Percentiles rank a stretch among this genome's conserved stretches.
phyloP scores from a whole-genome alignment of 1,140 invertebrate species.

The Ectropis grisescens region DNA sequence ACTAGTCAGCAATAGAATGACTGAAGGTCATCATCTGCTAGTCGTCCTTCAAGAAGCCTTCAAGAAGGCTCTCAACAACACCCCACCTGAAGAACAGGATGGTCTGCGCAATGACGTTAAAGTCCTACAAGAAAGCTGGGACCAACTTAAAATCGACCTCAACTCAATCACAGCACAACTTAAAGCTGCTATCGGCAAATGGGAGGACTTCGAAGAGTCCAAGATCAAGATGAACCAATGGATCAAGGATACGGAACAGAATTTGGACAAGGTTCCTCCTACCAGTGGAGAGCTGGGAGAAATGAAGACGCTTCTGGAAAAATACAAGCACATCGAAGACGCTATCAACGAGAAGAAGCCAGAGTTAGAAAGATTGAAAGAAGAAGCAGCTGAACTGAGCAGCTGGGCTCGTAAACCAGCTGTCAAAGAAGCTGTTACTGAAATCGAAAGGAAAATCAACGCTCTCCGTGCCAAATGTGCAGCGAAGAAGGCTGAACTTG shows the following conservation, averaged over 20 bases:
- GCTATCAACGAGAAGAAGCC: slow-evolving; percentile 81
- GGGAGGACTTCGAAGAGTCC: slow-evolving; percentile 85
- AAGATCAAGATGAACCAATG: slow-evolving; percentile 78
- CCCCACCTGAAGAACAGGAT: slow-evolving; percentile 85
- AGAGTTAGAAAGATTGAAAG: slow-evolving; percentile 79
- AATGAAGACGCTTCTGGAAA: slow-evolving; percentile 91
- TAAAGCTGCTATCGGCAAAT: slow-evolving; percentile 81
- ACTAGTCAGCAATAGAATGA: slow-evolving; percentile 80
- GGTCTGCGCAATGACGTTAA: slow-evolving; percentile 81
- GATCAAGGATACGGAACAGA: slow-evolving; percentile 77
- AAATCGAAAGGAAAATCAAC: slow-evolving; percentile 77
- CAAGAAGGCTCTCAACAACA: slow-evolving; percentile 85
- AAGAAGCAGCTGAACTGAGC: slow-evolving; percentile 80
- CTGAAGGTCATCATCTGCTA: slow-evolving; percentile 89
- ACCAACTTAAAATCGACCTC: slow-evolving; percentile 84
- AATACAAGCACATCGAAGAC: slow-evolving; percentile 82
- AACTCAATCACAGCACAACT: slow-evolving; percentile 83
- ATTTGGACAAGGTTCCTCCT: slow-evolving; percentile 73
- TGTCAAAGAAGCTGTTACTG: slow-evolving; percentile 74
- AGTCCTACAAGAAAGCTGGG: slow-evolving; percentile 83
- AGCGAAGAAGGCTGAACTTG: slow-evolving; percentile 74
- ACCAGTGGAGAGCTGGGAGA: slow-evolving; percentile 88
- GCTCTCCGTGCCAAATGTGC: slow-evolving; percentile 74
- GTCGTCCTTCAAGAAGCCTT: slow-evolving; percentile 85
- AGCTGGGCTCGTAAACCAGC: slow-evolving; percentile 76